Evolutionary conservation across 2,888 invertebrate genomes (phyloP), one percentile per base, ranked within the genome.

Genomic region (Parapristionchus giblindavisi): DNA sequence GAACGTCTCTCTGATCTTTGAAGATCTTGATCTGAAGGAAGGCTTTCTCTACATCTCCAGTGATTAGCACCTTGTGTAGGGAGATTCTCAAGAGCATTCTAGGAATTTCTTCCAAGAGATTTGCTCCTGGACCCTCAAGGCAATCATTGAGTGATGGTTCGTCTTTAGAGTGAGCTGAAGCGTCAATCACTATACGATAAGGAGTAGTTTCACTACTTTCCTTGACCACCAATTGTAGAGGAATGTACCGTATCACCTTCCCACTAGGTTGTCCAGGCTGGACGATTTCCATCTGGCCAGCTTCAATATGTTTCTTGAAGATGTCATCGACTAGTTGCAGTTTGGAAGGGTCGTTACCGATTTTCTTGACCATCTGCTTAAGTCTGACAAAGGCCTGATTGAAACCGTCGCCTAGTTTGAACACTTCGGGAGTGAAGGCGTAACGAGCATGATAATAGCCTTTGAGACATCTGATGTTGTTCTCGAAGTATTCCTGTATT

Each of bases 211-310:
- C 60, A 60, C 60, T 60, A 6, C 14, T 17, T 1, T 60, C 27
- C 60, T 60, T 60, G 14, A 32, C 11, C 6, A 60, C 60, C 34
- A 34, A 6, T 60, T 60, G 60, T 5, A 29, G 34, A 14, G 60
- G 60, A 24, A 60, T 60, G 27, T 60, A 60, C 2, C 60, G 29
- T 21, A 32, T 60, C 5, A 24, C 24, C 21, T 8, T 8, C 4
- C 27, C 60, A 60, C 34, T 21, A 29, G 24, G 17, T 34, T 34
- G 21, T 60, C 60, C 60, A 32, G 8, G 5, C 21, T 29, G 29
- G 2, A 60, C 60, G 27, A 60, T 60, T 24, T 60, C 60, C 24
- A 60, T 32, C 60, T 60, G 60, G 8, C 34, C 32, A 60, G 60
- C 60, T 5, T 60, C 60, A 29, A 60, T 60, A 11, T 29, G 60